Evolutionary conservation across 1,140 invertebrate genomes (phyloP).

Genomic region (Drosophila ohnishii): DNA sequence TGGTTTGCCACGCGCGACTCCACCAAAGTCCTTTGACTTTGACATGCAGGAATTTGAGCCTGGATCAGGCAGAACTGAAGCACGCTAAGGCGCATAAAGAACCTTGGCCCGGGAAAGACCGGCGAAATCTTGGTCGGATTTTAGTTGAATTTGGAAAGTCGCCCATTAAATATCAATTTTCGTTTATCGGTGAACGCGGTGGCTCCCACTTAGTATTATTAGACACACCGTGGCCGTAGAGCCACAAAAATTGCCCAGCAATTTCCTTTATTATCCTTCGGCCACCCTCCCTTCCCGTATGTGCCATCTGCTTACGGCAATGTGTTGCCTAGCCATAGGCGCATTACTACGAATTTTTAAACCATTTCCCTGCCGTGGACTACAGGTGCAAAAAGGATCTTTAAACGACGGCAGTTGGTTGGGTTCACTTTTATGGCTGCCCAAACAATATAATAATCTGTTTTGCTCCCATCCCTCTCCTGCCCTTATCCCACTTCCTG

Average conservation of each 20-base stretch:
- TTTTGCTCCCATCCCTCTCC: slow-evolving; percentile 35
- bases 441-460: slow-evolving; percentile 72
- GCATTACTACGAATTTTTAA: slow-evolving; percentile 77
- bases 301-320: slow-evolving; percentile 55
- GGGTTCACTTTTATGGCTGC: slow-evolving; percentile 55
- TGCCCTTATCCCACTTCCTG: slow-evolving; percentile 21
- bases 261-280: slow-evolving; percentile 76
- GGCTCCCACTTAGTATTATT: slow-evolving; percentile 76
- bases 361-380: slow-evolving; percentile 32
- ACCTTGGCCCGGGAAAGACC: background rate
- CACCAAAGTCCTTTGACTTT: slow-evolving; percentile 53
- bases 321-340: slow-evolving; percentile 68
- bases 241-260: slow-evolving; percentile 72
- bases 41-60: slow-evolving; percentile 55
- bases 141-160: slow-evolving; percentile 26
- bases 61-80: slow-evolving; percentile 45
- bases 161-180: slow-evolving; percentile 79
- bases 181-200: slow-evolving; percentile 66
- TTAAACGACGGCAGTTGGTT: slow-evolving; percentile 37
- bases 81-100: slow-evolving; percentile 46
- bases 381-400: slow-evolving; percentile 69
- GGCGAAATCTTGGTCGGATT: slow-evolving; percentile 19
- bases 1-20: slow-evolving; percentile 64
- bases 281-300: slow-evolving; percentile 17
- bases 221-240: slow-evolving; percentile 49